Evolutionary conservation across 2,888 invertebrate genomes (phyloP), one percentile per base, ranked within the genome.

Genomic region (Tenthredo distinguenda): DNA sequence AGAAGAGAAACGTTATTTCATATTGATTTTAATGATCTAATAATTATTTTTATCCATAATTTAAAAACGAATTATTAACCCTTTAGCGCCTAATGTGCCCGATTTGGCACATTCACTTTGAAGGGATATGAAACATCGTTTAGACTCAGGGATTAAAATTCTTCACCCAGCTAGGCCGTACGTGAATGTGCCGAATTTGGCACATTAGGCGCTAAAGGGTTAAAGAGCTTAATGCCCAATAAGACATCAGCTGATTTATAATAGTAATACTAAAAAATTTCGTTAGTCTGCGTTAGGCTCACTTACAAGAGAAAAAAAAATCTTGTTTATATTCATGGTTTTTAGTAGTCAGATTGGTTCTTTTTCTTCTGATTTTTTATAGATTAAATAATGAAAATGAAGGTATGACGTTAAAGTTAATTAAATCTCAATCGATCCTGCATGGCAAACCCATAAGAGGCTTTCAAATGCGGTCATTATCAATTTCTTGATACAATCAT

Each of bases 261-360:
- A 37, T 34, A 68, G 3, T 68, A 71, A 71, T 71, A 34, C 71
- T 71, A 71, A n/a, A 18, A n/a, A 37, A 71, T 71, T 71, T n/a
- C 5, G 9, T 62, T 62, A 62, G 55, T 9, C n/a, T 71, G 71
- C 15, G 12, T 71, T 71, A 37, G 37, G 34, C 68, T 68, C 68
- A 34, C 12, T 62, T 26, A 12, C 26, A 1, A 34, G n/a, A n/a
- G 10, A n/a, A 31, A n/a, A 34, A 40, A 71, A n/a, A 26, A 62
- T 68, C 10, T 34, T 18, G 15, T 31, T 21, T 21, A n/a, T 58
- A 58, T 68, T 68, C 18, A 15, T 68, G 6, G 6, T 12, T n/a
- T 9, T 21, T 21, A 74, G 21, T 43, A 18, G 43, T 43, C 21
- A 15, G 74, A 74, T 74, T 74, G 12, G 43, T n/a, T 7, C 2